Percentiles rank a stretch among this genome's conserved stretches.
These are phyloP conservation scores for Trochalopteron elliotii DNA, from an alignment of 2,113 vertebrate genomes.

Conservation along the genomic window DNA sequence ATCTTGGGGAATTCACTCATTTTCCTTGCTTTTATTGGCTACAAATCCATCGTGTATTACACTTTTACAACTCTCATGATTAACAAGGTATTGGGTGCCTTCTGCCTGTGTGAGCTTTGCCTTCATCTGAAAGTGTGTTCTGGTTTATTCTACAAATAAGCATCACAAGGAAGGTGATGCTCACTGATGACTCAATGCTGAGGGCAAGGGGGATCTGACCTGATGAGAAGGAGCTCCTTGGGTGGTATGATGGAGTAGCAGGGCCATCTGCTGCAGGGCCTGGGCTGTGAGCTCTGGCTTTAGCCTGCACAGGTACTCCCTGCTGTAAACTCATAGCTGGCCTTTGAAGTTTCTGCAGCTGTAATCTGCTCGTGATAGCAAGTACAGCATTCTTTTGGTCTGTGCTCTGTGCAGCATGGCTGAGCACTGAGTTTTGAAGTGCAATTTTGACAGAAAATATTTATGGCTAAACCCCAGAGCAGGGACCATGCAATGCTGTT, in stretches of 20 bases:
- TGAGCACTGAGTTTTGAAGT: not conserved
- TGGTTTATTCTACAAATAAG: not conserved
- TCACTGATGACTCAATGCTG: not conserved
- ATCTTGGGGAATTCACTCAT: not conserved
- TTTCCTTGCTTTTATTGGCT: not conserved
- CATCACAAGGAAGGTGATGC: not conserved
- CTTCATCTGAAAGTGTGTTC: accelerated
- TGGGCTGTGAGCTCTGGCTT: not conserved
- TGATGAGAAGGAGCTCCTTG: not conserved
- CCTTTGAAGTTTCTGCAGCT: not conserved
- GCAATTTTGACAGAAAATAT: not conserved
- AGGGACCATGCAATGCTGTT: not conserved
- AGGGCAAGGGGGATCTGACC: not conserved
- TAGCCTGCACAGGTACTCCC: not conserved
- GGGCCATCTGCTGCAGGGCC: not conserved
- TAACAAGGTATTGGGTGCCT: not conserved
- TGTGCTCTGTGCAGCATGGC: not conserved
- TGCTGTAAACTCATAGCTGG: not conserved
- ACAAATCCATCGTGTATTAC: not conserved
- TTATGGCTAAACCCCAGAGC: not conserved
- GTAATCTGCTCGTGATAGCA: not conserved
- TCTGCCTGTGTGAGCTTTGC: not conserved
- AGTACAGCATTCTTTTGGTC: not conserved
- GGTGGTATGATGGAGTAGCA: not conserved
- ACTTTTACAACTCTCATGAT: not conserved